These are phyloP conservation scores for Lepeophtheirus salmonis DNA, from an alignment of 1,140 invertebrate species.

Conservation along the genomic window DNA sequence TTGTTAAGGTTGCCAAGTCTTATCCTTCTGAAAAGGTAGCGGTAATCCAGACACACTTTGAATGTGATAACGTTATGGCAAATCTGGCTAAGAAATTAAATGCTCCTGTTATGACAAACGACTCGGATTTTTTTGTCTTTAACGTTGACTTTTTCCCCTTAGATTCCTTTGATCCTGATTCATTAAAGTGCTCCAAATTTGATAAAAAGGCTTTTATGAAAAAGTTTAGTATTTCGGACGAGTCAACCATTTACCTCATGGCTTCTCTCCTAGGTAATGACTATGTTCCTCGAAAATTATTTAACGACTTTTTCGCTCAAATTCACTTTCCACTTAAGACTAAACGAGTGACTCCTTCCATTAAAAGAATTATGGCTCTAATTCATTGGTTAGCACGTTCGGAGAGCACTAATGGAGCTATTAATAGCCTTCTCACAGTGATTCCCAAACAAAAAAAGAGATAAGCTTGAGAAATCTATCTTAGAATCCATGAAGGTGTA, in stretches of 20 bases:
- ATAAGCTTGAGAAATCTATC: neutral
- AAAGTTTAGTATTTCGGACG: neutral
- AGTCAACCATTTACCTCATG: neutral
- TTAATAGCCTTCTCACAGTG: neutral
- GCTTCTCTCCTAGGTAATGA: neutral
- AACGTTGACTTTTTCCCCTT: slow-evolving; percentile 1
- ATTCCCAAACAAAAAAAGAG: neutral
- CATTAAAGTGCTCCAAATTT: neutral
- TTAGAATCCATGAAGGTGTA: neutral
- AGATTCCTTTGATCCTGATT: neutral
- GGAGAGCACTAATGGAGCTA: neutral
- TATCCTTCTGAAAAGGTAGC: neutral
- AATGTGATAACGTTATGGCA: neutral
- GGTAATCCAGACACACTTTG: neutral
- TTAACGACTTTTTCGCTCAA: neutral
- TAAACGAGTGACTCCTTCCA: neutral
- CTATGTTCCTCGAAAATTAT: neutral
- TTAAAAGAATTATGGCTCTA: neutral
- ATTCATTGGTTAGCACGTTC: neutral
- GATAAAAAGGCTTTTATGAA: neutral
- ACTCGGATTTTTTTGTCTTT: slow-evolving; percentile 7
- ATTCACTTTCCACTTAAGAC: neutral
- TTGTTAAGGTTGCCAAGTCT: neutral
- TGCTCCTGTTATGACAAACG: neutral
- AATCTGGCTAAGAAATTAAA: neutral